These are phyloP conservation scores for Luidia sarsii DNA, from an alignment of 53 echinoderm and acorn worm genomes.

Conservation along the genomic window DNA sequence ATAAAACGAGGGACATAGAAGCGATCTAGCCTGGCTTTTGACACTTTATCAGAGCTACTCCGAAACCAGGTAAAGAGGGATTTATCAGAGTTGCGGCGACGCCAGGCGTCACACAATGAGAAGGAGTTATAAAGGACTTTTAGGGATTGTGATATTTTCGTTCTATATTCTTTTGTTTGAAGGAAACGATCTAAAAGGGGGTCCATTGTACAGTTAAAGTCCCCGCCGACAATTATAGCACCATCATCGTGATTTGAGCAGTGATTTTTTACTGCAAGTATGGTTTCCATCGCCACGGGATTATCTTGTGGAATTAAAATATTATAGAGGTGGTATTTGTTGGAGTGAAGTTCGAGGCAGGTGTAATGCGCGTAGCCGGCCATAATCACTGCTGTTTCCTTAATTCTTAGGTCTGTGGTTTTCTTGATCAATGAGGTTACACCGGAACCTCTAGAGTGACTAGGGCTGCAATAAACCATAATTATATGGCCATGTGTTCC, in stretches of 20 bases:
- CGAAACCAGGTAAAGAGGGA: background rate
- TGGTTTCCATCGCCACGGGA: background rate
- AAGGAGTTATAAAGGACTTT: background rate
- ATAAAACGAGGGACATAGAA: background rate
- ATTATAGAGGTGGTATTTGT: constrained; percentile 2
- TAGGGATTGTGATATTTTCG: background rate
- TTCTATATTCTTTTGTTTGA: background rate
- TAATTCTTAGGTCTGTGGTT: no score
- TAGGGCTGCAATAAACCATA: background rate
- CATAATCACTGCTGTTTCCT: no score
- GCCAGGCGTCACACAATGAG: background rate
- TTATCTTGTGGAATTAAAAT: constrained; percentile 13
- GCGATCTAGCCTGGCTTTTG: constrained; percentile 6
- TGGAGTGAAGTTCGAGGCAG: background rate
- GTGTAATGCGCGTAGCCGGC: background rate
- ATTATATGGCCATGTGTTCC: constrained; percentile 28
- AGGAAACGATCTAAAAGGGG: background rate
- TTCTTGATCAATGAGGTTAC: constrained; percentile 19
- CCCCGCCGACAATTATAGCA: background rate
- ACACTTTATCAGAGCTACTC: background rate
- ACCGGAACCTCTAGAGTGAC: background rate
- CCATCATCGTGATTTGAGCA: background rate
- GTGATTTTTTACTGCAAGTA: background rate
- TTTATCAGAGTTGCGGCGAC: background rate
- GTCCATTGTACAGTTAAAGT: background rate